Conservation (phyloP, 1,140 invertebrate species). For the Hylaeus volcanicus region DNA sequence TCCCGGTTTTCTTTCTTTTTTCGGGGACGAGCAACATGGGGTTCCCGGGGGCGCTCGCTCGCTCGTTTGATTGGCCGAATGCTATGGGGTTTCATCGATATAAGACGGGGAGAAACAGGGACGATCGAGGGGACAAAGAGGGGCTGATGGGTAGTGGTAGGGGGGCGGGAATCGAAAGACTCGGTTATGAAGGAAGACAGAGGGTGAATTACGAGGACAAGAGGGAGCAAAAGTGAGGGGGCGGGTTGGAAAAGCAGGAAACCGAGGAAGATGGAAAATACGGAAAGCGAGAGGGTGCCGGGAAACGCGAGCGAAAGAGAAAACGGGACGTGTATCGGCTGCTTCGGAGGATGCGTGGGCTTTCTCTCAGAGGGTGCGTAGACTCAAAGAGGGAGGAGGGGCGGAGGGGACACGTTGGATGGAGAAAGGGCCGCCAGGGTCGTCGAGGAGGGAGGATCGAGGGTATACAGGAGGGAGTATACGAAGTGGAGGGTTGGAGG, state of each 20-base stretch:
- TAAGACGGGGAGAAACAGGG: slow-evolving; percentile 38
- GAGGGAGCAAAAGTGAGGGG: slow-evolving; percentile 1
- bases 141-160: no score
- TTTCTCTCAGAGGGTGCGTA: slow-evolving; percentile 70
- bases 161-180: background rate
- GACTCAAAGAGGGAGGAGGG: slow-evolving; percentile 46
- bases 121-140: slow-evolving; percentile 16
- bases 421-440: slow-evolving; percentile 47
- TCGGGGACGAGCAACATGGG: slow-evolving; percentile 37
- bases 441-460: slow-evolving; percentile 39
- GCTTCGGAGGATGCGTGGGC: slow-evolving; percentile 64
- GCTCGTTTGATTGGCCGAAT: slow-evolving; percentile 70
- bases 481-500: slow-evolving; percentile 51
- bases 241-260: slow-evolving; percentile 3
- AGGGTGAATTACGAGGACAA: slow-evolving; percentile 35
- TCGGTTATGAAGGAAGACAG: slow-evolving; percentile 35
- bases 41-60: slow-evolving; percentile 42
- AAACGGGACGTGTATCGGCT: slow-evolving; percentile 37
- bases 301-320: slow-evolving; percentile 1
- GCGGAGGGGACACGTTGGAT: slow-evolving; percentile 43
- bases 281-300: slow-evolving; percentile 3
- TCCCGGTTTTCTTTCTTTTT: slow-evolving; percentile 55
- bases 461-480: slow-evolving; percentile 39
- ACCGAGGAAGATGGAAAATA: slow-evolving; percentile 16
- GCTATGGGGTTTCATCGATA: slow-evolving; percentile 65